These are phyloP conservation scores for Rhinogobius similis DNA, from an alignment of 2,113 vertebrate genomes.

Conservation along the genomic window DNA sequence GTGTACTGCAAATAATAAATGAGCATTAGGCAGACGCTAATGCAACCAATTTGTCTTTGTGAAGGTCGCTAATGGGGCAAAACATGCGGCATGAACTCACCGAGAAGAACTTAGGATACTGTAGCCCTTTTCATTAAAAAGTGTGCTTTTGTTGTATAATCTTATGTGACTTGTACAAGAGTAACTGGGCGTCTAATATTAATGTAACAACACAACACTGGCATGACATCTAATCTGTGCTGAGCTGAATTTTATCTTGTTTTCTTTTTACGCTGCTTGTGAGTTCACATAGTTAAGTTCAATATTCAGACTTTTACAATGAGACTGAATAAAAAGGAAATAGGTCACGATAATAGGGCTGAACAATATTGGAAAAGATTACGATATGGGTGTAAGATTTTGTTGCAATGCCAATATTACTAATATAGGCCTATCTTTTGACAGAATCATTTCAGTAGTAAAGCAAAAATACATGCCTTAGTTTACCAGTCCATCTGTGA, in stretches of 20 bases:
- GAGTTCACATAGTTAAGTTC: not conserved
- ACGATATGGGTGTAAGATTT: no score
- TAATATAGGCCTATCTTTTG: no score
- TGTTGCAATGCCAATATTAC: no score
- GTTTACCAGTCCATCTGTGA: no score
- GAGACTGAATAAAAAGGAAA: not conserved
- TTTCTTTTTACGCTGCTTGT: not conserved
- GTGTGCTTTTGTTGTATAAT: conserved; percentile 69
- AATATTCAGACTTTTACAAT: not conserved
- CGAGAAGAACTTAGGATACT: conserved; percentile 58
- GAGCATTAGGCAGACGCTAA: conserved; percentile 73
- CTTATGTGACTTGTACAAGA: conserved; percentile 52
- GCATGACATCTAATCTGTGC: not conserved
- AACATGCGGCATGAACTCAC: conserved; percentile 64
- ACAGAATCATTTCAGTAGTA: no score
- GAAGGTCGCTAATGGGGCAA: conserved; percentile 75
- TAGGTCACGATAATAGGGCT: not conserved
- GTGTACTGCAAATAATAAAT: conserved; percentile 79
- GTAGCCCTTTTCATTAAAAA: conserved; percentile 69
- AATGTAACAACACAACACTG: conserved; percentile 29
- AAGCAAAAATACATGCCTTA: no score
- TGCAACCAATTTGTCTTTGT: conserved; percentile 78
- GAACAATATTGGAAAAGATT: no score
- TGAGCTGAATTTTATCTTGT: not conserved
- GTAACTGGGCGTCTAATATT: conserved; percentile 64